Base-by-base conservation (phyloP, 1,140 invertebrate genomes). In the Drosophila nannoptera region DNA sequence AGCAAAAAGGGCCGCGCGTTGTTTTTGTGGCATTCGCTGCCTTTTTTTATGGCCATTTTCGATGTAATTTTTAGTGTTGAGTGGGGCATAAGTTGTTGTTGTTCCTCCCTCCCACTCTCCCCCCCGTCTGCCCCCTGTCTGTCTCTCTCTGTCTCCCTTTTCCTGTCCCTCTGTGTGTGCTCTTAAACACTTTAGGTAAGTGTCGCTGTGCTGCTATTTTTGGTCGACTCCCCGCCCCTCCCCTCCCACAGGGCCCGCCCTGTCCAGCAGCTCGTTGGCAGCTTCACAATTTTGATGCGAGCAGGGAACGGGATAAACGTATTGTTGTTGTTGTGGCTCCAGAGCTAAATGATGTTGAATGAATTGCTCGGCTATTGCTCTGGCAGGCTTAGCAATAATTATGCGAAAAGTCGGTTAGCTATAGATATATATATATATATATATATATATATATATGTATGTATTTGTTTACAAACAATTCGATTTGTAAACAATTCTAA, bases 11-110 rank as follows among this genome's bases (percentile, higher is more conserved):
- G 69, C 53, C 63, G 9, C 45, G 35, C 36, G 14, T 49, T 60
- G 56, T 40, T 64, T 75, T 66, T 73, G 31, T 45, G 58, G 42
- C 45, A 54, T 67, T 66, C 45, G 12, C 54, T 53, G 62, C 72
- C 29, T 52, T 64, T 74, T 73, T 82, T 82, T 83, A 82, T 72
- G 78, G 66, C 71, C 67, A 78, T 78, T 82, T 82, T 69, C 72
- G 78, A 78, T 83, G 78, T 82, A 83, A 83, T 82, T 75, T 83
- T 78, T 75, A 78, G 72, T 69, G 78, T 72, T 78, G 78, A 83
- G 64, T 73, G 67, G 75, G 78, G 60, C 63, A 83, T 56, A 82
- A 82, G 72, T 75, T 75, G 78, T 72, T 74, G 77, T 74, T 54
- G 35, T 56, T 78, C 29, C 29, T 31, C n/a, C n/a, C n/a, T n/a